phyloP scores from a whole-genome alignment of 2,113 vertebrate genomes.

The Amazona vittata region DNA sequence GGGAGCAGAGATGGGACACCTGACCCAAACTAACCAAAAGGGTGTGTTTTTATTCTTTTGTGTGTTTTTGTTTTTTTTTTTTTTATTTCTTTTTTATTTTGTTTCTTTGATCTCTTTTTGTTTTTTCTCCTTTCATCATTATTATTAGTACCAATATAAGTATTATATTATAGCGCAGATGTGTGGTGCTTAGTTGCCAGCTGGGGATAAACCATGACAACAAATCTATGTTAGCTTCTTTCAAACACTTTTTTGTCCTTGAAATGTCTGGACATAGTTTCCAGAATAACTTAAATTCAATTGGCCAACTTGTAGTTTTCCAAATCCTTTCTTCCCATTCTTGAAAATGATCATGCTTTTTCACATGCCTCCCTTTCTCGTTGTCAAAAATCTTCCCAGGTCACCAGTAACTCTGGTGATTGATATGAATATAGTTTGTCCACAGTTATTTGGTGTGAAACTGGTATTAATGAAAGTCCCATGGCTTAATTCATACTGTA shows the following conservation, averaged over 20 bases:
- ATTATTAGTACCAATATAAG: neutral
- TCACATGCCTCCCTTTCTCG: neutral
- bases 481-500: neutral
- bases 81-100: neutral
- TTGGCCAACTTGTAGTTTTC: neutral
- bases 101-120: neutral
- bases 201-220: neutral
- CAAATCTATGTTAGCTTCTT: neutral
- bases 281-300: neutral
- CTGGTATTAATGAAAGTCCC: neutral
- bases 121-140: neutral
- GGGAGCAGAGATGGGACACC: neutral
- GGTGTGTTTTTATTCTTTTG: too few species aligned
- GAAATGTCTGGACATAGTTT: neutral
- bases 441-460: neutral
- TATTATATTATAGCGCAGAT: neutral
- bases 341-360: neutral
- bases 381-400: neutral
- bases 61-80: too few species aligned
- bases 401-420: neutral
- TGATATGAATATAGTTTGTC: neutral
- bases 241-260: neutral
- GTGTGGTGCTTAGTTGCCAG: neutral
- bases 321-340: neutral
- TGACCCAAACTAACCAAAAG: neutral